Conservation (phyloP, 2,797 vertebrate genomes). For the Phrynocephalus vlangalii region DNA sequence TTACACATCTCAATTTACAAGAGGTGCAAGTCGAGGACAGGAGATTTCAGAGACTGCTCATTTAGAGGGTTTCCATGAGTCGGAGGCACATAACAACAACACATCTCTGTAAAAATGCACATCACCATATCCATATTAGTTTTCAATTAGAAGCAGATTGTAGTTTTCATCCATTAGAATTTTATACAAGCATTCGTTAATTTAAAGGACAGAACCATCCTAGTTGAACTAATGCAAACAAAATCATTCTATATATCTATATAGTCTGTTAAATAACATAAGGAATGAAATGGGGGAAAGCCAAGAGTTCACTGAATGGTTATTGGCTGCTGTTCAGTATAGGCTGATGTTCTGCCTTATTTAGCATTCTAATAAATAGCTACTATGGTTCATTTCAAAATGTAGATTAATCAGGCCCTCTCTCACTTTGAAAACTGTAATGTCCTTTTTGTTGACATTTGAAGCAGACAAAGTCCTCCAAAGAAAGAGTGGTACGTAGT, state of each 20-base stretch:
- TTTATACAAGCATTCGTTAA: slow-evolving; percentile 33
- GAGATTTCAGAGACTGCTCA: too few species aligned
- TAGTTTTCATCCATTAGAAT: slow-evolving; percentile 30
- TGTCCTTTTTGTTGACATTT: too few species aligned
- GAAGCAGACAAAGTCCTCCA: too few species aligned
- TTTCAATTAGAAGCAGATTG: slow-evolving; percentile 25
- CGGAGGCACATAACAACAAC: too few species aligned
- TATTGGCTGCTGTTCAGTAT: slow-evolving; percentile 44
- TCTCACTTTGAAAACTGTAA: too few species aligned
- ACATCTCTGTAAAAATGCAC: too few species aligned
- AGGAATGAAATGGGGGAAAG: background rate
- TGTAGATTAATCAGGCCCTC: background rate
- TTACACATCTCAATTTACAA: slow-evolving; percentile 6
- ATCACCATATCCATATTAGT: background rate
- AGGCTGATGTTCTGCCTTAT: background rate
- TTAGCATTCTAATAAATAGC: slow-evolving; percentile 21
- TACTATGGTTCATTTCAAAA: slow-evolving; percentile 51
- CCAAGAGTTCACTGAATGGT: slow-evolving; percentile 27
- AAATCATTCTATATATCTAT: background rate
- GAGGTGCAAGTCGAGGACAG: background rate
- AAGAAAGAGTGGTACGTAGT: too few species aligned
- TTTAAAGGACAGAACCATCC: slow-evolving; percentile 34
- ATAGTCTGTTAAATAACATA: slow-evolving; percentile 14
- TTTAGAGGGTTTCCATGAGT: too few species aligned
- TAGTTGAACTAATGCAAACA: slow-evolving; percentile 21